These are phyloP conservation scores for Tribolium freemani DNA, from an alignment of 2,888 invertebrate species.

Conservation along the genomic window DNA sequence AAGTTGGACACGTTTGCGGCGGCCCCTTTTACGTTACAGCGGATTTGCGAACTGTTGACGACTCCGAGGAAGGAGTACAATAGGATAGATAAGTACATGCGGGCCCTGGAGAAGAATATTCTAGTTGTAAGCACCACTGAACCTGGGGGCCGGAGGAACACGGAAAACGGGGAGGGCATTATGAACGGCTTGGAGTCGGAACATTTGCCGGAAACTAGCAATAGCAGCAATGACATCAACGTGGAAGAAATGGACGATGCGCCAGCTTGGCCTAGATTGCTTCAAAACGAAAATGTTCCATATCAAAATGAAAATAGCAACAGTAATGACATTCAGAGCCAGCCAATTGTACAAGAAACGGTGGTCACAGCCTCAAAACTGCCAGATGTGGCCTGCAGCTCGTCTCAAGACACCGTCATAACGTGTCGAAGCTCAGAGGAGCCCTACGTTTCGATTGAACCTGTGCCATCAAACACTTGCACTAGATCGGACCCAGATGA, in stretches of 20 bases:
- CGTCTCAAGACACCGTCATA: constrained; percentile 46
- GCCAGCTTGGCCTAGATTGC: constrained; percentile 55
- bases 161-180: constrained; percentile 78
- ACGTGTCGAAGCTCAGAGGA: constrained; percentile 50
- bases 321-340: constrained; percentile 18
- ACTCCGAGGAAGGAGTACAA: constrained; percentile 95
- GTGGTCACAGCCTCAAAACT: constrained; percentile 38
- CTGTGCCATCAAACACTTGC: constrained; percentile 52
- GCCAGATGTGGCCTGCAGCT: constrained; percentile 42
- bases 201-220: constrained; percentile 68
- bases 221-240: constrained; percentile 70
- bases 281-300: constrained; percentile 40
- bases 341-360: constrained; percentile 37
- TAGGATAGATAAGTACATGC: constrained; percentile 95
- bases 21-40: constrained; percentile 96
- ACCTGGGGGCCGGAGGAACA: constrained; percentile 76
- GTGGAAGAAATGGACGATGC: constrained; percentile 73
- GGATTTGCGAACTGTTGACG: constrained; percentile 94
- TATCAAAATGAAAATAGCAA: constrained; percentile 23
- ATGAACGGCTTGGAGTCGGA: constrained; percentile 76
- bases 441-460: constrained; percentile 57
- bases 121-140: constrained; percentile 85
- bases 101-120: constrained; percentile 96
- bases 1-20: constrained; percentile 87
- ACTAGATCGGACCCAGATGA: constrained; percentile 49